These are phyloP conservation scores for Cassiopea andromeda DNA, from an alignment of 30 jellyfish, hydroid and myxozoan species.

Conservation along the genomic window DNA sequence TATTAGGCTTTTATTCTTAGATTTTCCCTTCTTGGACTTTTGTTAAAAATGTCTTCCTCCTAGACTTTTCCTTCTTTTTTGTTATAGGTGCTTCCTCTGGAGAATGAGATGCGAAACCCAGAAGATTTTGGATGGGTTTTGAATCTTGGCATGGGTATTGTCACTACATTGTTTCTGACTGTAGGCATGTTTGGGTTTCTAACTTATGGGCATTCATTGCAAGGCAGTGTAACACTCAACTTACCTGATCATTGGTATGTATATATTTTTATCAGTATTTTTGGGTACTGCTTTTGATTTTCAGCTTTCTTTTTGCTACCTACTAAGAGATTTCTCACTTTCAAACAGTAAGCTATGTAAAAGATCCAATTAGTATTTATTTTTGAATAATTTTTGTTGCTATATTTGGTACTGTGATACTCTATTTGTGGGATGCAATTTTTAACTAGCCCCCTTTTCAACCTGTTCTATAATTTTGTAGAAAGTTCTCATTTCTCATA, in stretches of 20 bases:
- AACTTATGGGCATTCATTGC: slow-evolving; percentile 75
- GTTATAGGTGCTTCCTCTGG: slow-evolving; percentile 94
- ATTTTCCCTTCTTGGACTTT: too few relatives aligned
- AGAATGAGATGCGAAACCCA: slow-evolving; percentile 93
- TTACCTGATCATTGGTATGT: slow-evolving; percentile 84
- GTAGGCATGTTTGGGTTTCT: slow-evolving; percentile 91
- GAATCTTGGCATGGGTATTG: slow-evolving; percentile 96
- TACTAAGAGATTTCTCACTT: too few relatives aligned
- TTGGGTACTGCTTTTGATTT: background rate
- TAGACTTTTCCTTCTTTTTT: background rate
- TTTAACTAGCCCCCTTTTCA: background rate
- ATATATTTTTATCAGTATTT: background rate
- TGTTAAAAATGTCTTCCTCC: background rate
- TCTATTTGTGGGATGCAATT: too few relatives aligned
- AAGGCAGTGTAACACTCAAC: slow-evolving; percentile 81
- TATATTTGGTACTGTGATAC: too few relatives aligned
- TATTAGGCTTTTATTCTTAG: too few relatives aligned
- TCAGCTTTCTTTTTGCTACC: too few relatives aligned
- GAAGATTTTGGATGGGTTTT: slow-evolving; percentile 98
- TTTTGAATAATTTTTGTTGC: too few relatives aligned
- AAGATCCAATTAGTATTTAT: too few relatives aligned
- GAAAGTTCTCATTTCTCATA: background rate
- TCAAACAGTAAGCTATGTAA: too few relatives aligned
- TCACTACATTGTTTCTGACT: slow-evolving; percentile 76
- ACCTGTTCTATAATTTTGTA: background rate